These are phyloP conservation scores for Meloidogyne floridensis DNA, from an alignment of 1,140 invertebrate species.

Conservation along the genomic window DNA sequence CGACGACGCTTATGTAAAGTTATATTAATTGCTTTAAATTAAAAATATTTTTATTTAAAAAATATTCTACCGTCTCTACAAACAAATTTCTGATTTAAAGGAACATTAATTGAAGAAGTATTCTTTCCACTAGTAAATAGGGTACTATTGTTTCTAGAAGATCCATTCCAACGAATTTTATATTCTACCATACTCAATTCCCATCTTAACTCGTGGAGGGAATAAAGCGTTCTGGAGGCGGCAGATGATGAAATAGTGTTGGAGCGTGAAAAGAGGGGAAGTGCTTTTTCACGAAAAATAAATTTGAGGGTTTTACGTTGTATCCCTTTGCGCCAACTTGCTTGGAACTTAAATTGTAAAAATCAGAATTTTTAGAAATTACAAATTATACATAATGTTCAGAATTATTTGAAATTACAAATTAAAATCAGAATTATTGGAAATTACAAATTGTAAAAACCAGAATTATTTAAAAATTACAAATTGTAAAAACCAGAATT, in stretches of 20 bases:
- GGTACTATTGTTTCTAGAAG: background rate
- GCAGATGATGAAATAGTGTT: background rate
- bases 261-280: conserved; percentile 1
- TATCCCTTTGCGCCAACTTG: conserved; percentile 23
- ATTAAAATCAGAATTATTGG: background rate
- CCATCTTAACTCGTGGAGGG: conserved; percentile 22
- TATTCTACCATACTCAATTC: conserved; percentile 25
- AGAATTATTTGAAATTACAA: background rate
- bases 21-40: conserved; percentile 27
- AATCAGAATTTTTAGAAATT: background rate
- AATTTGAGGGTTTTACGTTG: conserved; percentile 28
- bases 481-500: background rate
- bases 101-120: conserved; percentile 20
- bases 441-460: background rate
- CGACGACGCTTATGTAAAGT: conserved; percentile 20
- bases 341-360: background rate
- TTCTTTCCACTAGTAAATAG: conserved; percentile 14
- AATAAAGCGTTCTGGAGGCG: background rate
- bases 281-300: conserved; percentile 17
- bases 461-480: background rate
- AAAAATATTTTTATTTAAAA: background rate
- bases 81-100: conserved; percentile 37
- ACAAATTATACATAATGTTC: too few relatives aligned
- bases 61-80: conserved; percentile 26
- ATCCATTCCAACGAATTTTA: background rate